Conservation (phyloP, 2,113 vertebrate species). For the Lophochroa leadbeateri region DNA sequence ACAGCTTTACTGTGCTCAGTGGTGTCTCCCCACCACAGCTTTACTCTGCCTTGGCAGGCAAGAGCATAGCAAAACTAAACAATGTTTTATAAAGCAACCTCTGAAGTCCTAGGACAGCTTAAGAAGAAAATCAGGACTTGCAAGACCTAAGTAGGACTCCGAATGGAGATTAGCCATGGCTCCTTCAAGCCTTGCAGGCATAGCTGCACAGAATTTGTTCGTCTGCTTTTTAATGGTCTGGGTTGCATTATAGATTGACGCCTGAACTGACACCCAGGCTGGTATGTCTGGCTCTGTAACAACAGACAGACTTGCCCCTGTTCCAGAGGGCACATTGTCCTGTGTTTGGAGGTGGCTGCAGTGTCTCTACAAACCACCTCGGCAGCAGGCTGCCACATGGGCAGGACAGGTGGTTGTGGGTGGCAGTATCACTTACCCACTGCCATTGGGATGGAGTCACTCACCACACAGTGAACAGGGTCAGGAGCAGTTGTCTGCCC, state of each 20-base stretch:
- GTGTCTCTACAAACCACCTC: neutral
- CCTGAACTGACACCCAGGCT: neutral
- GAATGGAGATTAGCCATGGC: neutral
- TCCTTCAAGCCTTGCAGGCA: neutral
- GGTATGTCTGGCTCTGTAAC: neutral
- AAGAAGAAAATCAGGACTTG: neutral
- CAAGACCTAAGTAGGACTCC: neutral
- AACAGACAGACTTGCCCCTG: neutral
- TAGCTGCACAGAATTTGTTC: neutral
- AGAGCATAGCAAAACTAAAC: neutral
- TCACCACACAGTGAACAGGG: neutral
- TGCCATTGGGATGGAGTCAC: constrained; percentile 33
- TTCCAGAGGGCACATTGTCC: neutral
- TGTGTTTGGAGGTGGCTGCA: neutral
- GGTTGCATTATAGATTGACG: neutral
- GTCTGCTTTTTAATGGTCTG: neutral
- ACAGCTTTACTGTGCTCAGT: neutral
- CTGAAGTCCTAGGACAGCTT: neutral
- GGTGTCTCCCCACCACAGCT: neutral
- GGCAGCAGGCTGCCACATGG: neutral
- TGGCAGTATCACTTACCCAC: constrained; percentile 47
- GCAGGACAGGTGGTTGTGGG: constrained; percentile 65
- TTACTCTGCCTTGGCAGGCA: neutral
- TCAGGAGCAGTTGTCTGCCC: constrained; percentile 40
- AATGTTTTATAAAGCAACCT: neutral